phyloP scores from a whole-genome alignment of 2,888 invertebrate genomes.

The Hemistola chrysoprasaria region DNA sequence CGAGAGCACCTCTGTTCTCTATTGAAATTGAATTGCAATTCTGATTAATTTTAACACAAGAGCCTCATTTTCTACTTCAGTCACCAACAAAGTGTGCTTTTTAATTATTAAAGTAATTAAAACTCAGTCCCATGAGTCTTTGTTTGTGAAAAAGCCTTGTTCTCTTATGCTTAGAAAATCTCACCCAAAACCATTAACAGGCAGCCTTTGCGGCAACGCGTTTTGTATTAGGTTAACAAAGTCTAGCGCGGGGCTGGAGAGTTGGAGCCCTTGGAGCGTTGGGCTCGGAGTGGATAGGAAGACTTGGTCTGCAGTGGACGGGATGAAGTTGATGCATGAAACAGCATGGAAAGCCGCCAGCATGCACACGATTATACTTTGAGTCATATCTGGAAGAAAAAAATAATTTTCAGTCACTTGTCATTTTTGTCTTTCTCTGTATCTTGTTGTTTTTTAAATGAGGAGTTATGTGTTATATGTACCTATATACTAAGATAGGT shows the following conservation, averaged over 20 bases:
- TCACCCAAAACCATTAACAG: conserved; percentile 62
- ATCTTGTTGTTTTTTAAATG: no score
- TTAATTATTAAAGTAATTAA: no score
- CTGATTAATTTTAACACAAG: no score
- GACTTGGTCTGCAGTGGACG: conserved; percentile 27
- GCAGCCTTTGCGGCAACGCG: conserved; percentile 44
- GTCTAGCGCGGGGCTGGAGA: conserved; percentile 32
- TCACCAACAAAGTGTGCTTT: no score
- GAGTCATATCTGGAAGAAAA: conserved; percentile 52
- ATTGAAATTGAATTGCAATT: no score
- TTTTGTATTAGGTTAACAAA: conserved; percentile 36
- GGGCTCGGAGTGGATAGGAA: conserved; percentile 25
- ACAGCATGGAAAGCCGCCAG: conserved; percentile 39
- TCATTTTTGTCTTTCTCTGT: no score
- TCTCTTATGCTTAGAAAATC: conserved; percentile 12
- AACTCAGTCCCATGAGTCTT: background rate
- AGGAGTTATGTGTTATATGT: no score
- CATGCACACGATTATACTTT: conserved; percentile 26
- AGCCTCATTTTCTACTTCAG: no score
- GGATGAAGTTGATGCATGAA: conserved; percentile 32
- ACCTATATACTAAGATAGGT: no score
- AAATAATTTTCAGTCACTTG: no score
- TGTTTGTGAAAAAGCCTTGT: background rate
- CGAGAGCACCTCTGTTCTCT: no score
- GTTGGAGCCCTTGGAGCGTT: conserved; percentile 28